Base-by-base conservation (phyloP, 1,140 invertebrate genomes). In the Hylaeus anthracinus region DNA sequence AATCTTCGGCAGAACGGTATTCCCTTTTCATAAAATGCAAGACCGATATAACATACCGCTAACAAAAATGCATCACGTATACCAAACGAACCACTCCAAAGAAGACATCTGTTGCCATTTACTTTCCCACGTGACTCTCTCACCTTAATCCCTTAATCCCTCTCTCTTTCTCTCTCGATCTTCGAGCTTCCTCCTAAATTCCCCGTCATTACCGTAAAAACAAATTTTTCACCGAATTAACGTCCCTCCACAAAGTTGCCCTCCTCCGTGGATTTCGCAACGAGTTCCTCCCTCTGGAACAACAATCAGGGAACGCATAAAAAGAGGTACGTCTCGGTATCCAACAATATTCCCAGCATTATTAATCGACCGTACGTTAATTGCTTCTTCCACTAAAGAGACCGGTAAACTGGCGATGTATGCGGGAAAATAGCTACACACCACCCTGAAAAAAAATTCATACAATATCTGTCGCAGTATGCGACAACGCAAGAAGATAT, bases 401-500 rank as follows among this genome's bases (percentile, higher is more conserved):
- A 26, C 1, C 39, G 3, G 10, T 55, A 15, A 63, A 58, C 14
- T 12, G 4, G 1, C 9, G 26, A 8, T 14, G 15, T 9, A 5
- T 1, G 5, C 0, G 3, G 15, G 0, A 37, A 14, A 55, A 73
- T 26, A 26, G 26, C 26, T 26, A 26, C 26, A 26, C 26, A 26
- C 26, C 26, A 26, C 48, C 12, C 1, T 2, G 1, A 1, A 8
- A n/a, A 12, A 6, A 43, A 9, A 1, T 26, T 26, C 10, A 39
- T 48, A 9, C 8, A 4, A 9, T 26, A n/a, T 3, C 26, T 45
- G 55, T 37, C 72, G 3, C 37, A 37, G 51, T 45, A 58, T 70
- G 43, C 26, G 41, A 45, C n/a, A 26, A 5, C 0, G 45, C 53
- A 65, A 82, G 56, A 60, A 78, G 75, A 82, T 66, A 82, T 79